These are phyloP conservation scores for Platypus cylindrus DNA, from an alignment of 2,888 invertebrate species.

Conservation along the genomic window DNA sequence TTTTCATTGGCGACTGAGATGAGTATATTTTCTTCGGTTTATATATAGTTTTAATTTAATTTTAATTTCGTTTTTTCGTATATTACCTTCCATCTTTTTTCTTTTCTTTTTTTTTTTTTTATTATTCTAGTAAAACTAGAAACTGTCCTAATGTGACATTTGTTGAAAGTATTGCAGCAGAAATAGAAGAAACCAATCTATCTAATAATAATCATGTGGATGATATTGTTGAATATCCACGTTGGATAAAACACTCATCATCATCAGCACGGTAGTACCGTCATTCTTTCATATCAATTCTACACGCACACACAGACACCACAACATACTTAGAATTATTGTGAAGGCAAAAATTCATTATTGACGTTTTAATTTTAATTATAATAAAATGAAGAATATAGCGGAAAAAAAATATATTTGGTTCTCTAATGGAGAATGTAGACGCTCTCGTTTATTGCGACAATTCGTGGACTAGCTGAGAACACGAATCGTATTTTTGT, in stretches of 20 bases:
- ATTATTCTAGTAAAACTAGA: conserved; percentile 20
- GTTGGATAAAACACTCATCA: conserved; percentile 39
- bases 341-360: no score
- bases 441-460: no score
- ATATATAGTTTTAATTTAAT: no score
- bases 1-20: no score
- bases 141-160: conserved; percentile 32
- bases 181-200: conserved; percentile 34
- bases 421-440: no score
- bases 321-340: no score
- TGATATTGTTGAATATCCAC: conserved; percentile 45
- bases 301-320: conserved; percentile 10
- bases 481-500: no score
- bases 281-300: conserved; percentile 27
- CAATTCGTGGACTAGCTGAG: no score
- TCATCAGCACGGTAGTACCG: conserved; percentile 32
- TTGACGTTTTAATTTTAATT: no score
- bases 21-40: no score
- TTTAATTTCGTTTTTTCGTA: background rate
- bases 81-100: background rate
- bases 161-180: conserved; percentile 28
- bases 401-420: no score
- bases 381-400: no score
- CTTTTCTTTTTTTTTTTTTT: conserved; percentile 5
- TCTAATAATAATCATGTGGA: conserved; percentile 39